Evolutionary conservation across 2,888 invertebrate species (phyloP), one percentile per base, ranked within the genome.

Genomic region (Flexamia atlantica): DNA sequence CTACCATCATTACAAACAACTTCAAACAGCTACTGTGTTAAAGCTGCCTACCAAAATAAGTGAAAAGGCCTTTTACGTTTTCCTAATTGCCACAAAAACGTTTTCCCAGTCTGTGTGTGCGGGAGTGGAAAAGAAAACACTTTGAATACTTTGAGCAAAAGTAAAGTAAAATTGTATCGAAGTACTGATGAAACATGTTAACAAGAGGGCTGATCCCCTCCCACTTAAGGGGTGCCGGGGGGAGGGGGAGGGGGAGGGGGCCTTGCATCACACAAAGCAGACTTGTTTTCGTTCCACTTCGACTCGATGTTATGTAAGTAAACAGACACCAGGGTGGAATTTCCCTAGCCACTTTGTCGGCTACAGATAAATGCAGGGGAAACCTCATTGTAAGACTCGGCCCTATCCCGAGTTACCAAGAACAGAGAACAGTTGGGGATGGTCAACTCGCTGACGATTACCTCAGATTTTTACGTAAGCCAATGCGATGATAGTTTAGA

Each of bases 281-380:
- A 57, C 79, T 76, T 57, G 79, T 79, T 79, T 79, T 53, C 79
- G 79, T 79, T 79, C 79, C 79, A 57, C 79, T 79, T 79, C 32
- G 79, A 57, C 20, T 79, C 12, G 79, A 50, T 79, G 79, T 79
- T 79, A 79, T 79, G 53, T 79, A 79, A 79, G 79, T 57, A 79
- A 79, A 79, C 79, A 79, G 53, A n/a, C 53, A 36, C 57, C 79
- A 42, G 50, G 57, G 25, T 28, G 36, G 57, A 79, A 79, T 79
- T 79, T 79, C 79, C 79, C 57, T 76, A 57, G 79, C 79, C 79
- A 79, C 79, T 79, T 79, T 79, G 79, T 57, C 79, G 46, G 76
- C 23, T 76, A 10, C 25, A 17, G 46, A 50, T 28, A 23, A 76
- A 50, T 40, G 76, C 30, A 23, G 28, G 74, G 32, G n/a, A 36